Evolutionary conservation across 2,797 vertebrate genomes (phyloP).

Genomic region (Apodemus agrarius): DNA sequence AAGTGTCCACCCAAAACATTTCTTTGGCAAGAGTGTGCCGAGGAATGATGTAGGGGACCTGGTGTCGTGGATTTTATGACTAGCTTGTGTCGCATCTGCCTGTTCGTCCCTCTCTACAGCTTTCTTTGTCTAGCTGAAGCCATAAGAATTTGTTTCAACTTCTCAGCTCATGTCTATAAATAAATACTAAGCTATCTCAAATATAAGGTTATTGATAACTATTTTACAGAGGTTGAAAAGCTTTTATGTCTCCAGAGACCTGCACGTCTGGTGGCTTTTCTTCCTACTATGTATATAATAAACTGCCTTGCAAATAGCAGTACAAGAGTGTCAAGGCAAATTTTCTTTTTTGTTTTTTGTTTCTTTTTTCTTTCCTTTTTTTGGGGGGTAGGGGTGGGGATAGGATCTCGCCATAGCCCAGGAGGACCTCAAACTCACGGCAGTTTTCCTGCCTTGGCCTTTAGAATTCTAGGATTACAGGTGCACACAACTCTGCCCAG

Average conservation of each 20-base stretch:
- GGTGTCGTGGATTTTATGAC: neutral
- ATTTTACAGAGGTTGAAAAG: constrained; percentile 31
- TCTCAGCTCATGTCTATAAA: constrained; percentile 40
- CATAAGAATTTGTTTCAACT: constrained; percentile 63
- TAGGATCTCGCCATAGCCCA: neutral
- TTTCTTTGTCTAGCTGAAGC: constrained; percentile 70
- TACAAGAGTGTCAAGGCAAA: neutral
- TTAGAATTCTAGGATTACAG: neutral
- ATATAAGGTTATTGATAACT: constrained; percentile 41
- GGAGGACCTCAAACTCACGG: neutral
- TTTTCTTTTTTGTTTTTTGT: neutral
- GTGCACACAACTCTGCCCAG: neutral
- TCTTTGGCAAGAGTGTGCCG: neutral
- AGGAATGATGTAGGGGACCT: neutral
- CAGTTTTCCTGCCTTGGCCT: neutral
- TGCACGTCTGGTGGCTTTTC: neutral
- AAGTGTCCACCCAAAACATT: neutral
- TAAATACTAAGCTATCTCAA: neutral
- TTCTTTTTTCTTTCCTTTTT: neutral
- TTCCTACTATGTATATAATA: neutral
- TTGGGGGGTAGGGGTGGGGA: neutral
- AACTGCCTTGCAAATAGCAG: constrained; percentile 1
- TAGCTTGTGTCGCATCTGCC: neutral
- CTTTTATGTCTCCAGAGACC: constrained; percentile 29
- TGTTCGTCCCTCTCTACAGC: constrained; percentile 37